Evolutionary conservation across 2,888 invertebrate species (phyloP).

Genomic region (Spisula solida): DNA sequence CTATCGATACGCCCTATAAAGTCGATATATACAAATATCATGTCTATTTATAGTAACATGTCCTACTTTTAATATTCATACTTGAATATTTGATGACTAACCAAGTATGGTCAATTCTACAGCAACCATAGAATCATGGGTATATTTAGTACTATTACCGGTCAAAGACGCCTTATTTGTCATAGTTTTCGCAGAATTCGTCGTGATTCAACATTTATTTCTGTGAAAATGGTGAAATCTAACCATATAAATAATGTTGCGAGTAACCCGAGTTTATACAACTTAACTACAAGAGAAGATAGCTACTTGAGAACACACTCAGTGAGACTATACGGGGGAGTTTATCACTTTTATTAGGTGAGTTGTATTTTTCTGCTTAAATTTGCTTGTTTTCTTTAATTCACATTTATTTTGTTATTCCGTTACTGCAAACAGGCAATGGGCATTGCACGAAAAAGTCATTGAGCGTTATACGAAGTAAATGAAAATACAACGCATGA

Average conservation of each 20-base stretch:
- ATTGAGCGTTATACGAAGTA: too few relatives aligned
- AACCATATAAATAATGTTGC: conserved; percentile 34
- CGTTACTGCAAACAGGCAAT: too few relatives aligned
- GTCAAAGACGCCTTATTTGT: conserved; percentile 22
- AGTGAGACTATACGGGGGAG: background rate
- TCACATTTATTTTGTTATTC: background rate
- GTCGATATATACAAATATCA: conserved; percentile 2
- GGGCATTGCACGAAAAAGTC: too few relatives aligned
- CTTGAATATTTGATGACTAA: conserved; percentile 37
- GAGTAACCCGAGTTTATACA: background rate
- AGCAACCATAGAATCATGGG: background rate
- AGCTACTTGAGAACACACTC: background rate
- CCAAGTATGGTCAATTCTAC: conserved; percentile 9
- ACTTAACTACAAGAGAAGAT: background rate
- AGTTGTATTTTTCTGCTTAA: background rate
- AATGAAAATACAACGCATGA: too few relatives aligned
- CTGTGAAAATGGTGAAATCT: conserved; percentile 20
- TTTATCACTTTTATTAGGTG: background rate
- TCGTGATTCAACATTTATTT: conserved; percentile 6
- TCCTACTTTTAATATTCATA: background rate
- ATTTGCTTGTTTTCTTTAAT: background rate
- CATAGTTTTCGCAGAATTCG: conserved; percentile 29
- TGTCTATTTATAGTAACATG: conserved; percentile 15
- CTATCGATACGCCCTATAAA: background rate
- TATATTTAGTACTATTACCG: conserved; percentile 32